Conservation (phyloP, 2,113 vertebrate species). For the Campylorhamphus procurvoides region DNA sequence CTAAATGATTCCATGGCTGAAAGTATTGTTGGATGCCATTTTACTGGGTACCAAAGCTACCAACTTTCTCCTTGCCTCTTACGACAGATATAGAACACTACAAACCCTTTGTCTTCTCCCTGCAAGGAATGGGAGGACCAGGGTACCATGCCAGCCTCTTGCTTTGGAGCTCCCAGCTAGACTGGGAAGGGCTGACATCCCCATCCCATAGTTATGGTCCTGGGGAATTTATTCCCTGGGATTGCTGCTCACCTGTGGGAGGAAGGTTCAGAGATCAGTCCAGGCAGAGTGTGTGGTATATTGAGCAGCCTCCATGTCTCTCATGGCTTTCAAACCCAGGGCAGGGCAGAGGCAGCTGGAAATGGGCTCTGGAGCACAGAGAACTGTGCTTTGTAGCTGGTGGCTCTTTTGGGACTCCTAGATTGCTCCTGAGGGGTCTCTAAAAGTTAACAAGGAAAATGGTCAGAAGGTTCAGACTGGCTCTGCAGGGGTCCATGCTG, state of each 20-base stretch:
- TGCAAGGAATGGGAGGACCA: background rate
- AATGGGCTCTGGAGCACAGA: background rate
- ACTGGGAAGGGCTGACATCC: background rate
- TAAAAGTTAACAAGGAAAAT: background rate
- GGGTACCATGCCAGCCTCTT: background rate
- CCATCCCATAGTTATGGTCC: background rate
- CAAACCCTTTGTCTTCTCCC: background rate
- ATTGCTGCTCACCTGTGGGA: background rate
- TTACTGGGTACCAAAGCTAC: background rate
- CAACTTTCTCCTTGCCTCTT: background rate
- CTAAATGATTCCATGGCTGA: background rate
- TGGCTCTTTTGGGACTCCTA: background rate
- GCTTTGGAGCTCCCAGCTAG: background rate
- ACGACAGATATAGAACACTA: fast-evolving
- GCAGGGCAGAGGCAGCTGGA: background rate
- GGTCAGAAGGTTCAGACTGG: background rate
- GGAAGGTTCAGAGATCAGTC: background rate
- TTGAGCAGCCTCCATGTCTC: background rate
- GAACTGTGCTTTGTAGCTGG: background rate
- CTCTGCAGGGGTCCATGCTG: background rate
- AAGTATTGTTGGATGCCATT: background rate
- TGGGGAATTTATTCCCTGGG: background rate
- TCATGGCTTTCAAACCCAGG: background rate
- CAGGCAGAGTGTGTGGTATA: background rate
- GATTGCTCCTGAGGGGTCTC: background rate